These are phyloP conservation scores for Anser cygnoides DNA, from an alignment of 2,113 vertebrate genomes.

Conservation along the genomic window DNA sequence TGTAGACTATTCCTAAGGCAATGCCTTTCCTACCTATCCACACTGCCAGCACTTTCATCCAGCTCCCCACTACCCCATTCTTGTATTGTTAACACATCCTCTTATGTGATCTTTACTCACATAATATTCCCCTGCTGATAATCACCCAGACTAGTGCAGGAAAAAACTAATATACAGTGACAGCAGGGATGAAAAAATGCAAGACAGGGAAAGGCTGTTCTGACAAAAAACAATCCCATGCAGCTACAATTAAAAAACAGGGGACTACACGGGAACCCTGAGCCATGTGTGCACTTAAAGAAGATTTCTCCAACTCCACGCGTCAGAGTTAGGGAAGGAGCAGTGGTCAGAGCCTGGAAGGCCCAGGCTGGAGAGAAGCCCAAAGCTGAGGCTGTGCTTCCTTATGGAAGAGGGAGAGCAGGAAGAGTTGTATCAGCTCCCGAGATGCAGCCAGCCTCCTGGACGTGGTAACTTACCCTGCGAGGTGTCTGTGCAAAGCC, in stretches of 20 bases:
- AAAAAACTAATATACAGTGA: not conserved
- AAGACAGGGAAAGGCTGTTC: not conserved
- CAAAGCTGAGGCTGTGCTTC: not conserved
- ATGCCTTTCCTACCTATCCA: not conserved
- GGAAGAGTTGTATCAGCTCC: not conserved
- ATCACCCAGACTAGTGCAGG: not conserved
- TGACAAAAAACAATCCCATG: not conserved
- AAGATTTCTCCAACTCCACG: not conserved
- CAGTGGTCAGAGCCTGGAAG: not conserved
- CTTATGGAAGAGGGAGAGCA: not conserved
- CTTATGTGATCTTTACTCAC: not conserved
- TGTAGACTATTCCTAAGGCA: not conserved
- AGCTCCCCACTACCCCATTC: not conserved
- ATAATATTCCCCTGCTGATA: not conserved
- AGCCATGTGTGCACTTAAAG: not conserved
- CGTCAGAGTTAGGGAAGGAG: not conserved
- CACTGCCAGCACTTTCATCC: accelerated
- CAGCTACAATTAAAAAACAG: not conserved
- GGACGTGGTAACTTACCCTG: not conserved
- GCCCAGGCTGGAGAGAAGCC: not conserved
- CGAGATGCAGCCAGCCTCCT: not conserved
- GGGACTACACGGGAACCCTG: not conserved
- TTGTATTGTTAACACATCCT: not conserved
- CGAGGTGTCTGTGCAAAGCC: not conserved
- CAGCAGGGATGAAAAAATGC: not conserved